Conservation (phyloP, 2,113 vertebrate species). For the Anguilla rostrata region DNA sequence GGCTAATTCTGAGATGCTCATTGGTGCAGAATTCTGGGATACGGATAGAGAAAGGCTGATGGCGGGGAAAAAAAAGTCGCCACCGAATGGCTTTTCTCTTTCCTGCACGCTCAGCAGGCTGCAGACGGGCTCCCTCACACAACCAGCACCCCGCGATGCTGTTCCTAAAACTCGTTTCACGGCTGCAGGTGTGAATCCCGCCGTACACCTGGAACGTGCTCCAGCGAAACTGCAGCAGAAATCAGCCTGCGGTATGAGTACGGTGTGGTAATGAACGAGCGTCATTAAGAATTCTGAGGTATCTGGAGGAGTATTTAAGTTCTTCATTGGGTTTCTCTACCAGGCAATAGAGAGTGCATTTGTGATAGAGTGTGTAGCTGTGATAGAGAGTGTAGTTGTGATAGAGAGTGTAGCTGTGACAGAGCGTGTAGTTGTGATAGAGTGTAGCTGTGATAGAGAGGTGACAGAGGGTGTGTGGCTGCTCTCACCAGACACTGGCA, state of each 20-base stretch:
- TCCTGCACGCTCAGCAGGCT: not conserved
- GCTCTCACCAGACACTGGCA: conserved; percentile 91
- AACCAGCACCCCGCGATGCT: not conserved
- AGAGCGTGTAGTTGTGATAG: not conserved
- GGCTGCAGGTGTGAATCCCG: not conserved
- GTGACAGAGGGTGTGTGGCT: too few relatives aligned
- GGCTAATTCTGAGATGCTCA: too few relatives aligned
- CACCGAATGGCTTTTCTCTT: not conserved
- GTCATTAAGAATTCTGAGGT: too few relatives aligned
- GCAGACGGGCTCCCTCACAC: not conserved
- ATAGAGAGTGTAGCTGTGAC: not conserved
- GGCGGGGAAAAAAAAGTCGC: not conserved
- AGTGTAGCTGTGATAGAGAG: not conserved
- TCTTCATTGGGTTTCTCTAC: too few relatives aligned
- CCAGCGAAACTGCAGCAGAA: not conserved
- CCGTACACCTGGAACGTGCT: not conserved
- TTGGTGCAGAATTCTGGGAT: too few relatives aligned
- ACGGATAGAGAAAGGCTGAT: not conserved
- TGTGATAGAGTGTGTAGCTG: too few relatives aligned
- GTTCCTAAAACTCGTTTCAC: not conserved
- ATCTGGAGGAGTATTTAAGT: too few relatives aligned
- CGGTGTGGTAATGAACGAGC: not conserved
- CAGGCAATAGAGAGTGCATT: too few relatives aligned
- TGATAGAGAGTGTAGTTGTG: not conserved
- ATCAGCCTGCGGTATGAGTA: not conserved